Conservation (phyloP, 2,888 invertebrate genomes). For the Hermaeophaga mercurialis region DNA sequence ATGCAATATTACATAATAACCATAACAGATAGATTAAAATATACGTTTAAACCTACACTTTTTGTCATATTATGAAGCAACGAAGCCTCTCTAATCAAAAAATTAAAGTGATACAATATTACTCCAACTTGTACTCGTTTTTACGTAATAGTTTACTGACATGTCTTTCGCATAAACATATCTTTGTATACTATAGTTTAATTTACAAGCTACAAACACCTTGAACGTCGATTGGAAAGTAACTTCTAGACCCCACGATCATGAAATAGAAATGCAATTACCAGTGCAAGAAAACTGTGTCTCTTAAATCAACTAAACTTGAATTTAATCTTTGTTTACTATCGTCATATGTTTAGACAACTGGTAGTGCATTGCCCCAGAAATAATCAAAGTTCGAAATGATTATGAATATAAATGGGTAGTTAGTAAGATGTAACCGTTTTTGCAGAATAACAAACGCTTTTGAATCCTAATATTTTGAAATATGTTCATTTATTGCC, state of each 20-base stretch:
- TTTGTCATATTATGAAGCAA: not conserved
- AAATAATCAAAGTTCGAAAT: slow-evolving; percentile 24
- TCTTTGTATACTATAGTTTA: not conserved
- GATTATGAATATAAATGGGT: too few relatives aligned
- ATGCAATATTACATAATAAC: not conserved
- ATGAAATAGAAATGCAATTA: not conserved
- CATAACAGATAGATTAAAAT: too few relatives aligned
- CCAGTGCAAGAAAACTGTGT: not conserved
- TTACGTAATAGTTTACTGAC: slow-evolving; percentile 23
- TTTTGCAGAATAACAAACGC: too few relatives aligned
- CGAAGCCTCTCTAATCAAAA: slow-evolving; percentile 1
- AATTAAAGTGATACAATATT: not conserved
- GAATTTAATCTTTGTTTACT: slow-evolving; percentile 19
- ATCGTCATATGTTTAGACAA: slow-evolving; percentile 14
- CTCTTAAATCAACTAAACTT: slow-evolving; percentile 2
- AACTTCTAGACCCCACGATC: slow-evolving; percentile 6
- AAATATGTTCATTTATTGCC: too few relatives aligned
- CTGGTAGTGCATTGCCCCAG: slow-evolving; percentile 25
- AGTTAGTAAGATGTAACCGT: slow-evolving; percentile 5
- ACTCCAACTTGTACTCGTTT: slow-evolving; percentile 1
- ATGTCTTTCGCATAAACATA: slow-evolving; percentile 4
- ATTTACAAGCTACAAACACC: slow-evolving; percentile 8
- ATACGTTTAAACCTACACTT: too few relatives aligned
- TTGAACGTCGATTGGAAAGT: slow-evolving; percentile 17
- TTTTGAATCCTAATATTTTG: too few relatives aligned